Evolutionary conservation across 1,140 invertebrate genomes (phyloP).

Genomic region (Solenopsis fugax): DNA sequence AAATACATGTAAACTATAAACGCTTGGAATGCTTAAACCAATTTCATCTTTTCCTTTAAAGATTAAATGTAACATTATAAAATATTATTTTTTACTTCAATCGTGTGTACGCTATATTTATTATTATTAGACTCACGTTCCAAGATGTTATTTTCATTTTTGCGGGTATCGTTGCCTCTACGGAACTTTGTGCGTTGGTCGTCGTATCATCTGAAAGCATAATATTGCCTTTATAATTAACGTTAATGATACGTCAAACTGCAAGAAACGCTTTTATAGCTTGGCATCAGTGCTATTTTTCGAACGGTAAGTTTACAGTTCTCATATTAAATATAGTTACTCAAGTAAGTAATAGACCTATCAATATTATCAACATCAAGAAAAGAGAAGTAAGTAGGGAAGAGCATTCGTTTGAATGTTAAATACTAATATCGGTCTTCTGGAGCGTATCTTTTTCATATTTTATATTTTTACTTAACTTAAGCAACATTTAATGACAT

Average conservation of each 20-base stretch:
- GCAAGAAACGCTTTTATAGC: background rate
- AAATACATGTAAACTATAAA: background rate
- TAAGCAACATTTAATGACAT: no score
- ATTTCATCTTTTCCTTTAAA: background rate
- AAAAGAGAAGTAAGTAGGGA: background rate
- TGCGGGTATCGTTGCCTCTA: constrained; percentile 63
- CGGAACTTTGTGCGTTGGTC: background rate
- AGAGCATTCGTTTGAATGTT: no score
- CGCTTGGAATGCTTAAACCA: background rate
- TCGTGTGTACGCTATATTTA: background rate
- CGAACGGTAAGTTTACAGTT: background rate
- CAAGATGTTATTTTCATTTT: constrained; percentile 78
- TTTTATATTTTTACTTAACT: no score
- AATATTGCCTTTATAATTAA: constrained; percentile 32
- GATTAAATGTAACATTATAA: background rate
- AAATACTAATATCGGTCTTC: no score
- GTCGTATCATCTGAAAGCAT: constrained; percentile 21
- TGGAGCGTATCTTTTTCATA: no score
- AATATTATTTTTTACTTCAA: background rate
- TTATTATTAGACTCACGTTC: constrained; percentile 71
- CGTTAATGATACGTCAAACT: constrained; percentile 37
- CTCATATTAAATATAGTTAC: background rate
- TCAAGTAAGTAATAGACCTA: background rate
- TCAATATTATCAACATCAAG: constrained; percentile 1
- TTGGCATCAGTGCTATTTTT: background rate